A percentile compares a stretch with the other conserved stretches of the same genome.
Evolutionary conservation across 2,113 vertebrate species (phyloP).

Genomic region (Seriola aureovittata): DNA sequence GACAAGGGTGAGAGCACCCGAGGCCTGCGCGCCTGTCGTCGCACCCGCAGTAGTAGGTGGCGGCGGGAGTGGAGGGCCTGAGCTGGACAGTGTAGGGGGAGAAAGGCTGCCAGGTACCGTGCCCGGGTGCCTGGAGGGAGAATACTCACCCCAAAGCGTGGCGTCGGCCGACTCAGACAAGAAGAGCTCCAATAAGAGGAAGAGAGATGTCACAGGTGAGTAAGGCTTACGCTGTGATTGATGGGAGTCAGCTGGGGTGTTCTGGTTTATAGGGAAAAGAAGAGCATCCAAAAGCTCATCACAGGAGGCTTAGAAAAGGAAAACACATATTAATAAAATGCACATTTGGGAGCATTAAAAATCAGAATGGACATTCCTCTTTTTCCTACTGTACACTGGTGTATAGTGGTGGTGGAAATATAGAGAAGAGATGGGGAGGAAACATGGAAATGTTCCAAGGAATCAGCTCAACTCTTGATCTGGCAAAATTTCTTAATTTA

Average conservation of each 20-base stretch:
- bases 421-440: conserved; percentile 7
- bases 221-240: conserved; percentile 15
- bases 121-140: conserved; percentile 81
- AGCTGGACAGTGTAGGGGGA: conserved; percentile 74
- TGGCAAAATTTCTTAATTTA: background rate
- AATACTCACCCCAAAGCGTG: conserved; percentile 84
- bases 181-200: conserved; percentile 86
- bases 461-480: background rate
- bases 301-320: background rate
- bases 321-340: background rate
- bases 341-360: conserved; percentile 30
- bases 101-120: conserved; percentile 79
- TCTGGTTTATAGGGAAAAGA: conserved; percentile 4
- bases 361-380: conserved; percentile 7
- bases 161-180: conserved; percentile 86
- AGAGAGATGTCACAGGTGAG: conserved; percentile 94
- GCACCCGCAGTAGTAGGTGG: conserved; percentile 61
- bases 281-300: background rate
- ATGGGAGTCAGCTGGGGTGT: conserved; percentile 14
- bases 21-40: conserved; percentile 81
- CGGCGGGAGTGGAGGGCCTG: conserved; percentile 56
- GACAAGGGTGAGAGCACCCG: conserved; percentile 75
- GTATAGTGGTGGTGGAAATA: conserved; percentile 5
- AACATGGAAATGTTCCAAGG: conserved; percentile 8
- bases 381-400: conserved; percentile 1